These are phyloP conservation scores for Teleogryllus oceanicus DNA, from an alignment of 2,888 invertebrate species.

Conservation along the genomic window DNA sequence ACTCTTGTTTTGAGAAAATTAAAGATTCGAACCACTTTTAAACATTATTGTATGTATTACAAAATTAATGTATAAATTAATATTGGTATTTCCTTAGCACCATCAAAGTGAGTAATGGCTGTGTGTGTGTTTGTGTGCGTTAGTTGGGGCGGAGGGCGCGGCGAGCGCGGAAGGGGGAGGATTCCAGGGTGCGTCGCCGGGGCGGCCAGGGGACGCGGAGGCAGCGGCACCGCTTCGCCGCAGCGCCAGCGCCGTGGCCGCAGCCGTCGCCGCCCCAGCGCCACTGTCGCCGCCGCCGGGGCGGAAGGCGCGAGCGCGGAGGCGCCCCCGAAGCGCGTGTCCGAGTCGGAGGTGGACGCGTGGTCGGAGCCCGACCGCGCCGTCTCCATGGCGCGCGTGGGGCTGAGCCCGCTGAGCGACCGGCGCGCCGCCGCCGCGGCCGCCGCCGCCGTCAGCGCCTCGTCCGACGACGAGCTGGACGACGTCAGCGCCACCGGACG, in stretches of 20 bases:
- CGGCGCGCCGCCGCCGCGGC: slow-evolving; percentile 3
- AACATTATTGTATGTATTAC: too few relatives aligned
- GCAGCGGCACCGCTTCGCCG: not conserved
- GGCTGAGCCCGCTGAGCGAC: slow-evolving; percentile 45
- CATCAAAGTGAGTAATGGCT: too few relatives aligned
- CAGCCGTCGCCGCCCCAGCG: not conserved
- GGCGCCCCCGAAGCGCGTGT: slow-evolving; percentile 23
- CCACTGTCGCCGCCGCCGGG: not conserved
- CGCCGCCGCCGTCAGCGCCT: not conserved
- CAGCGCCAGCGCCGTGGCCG: not conserved
- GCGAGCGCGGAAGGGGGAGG: not conserved
- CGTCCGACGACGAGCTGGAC: not conserved
- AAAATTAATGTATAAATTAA: too few relatives aligned
- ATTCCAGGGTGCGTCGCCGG: too few relatives aligned
- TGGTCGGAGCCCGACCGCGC: slow-evolving; percentile 85
- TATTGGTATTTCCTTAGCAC: too few relatives aligned
- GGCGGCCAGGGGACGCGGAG: not conserved
- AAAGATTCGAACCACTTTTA: too few relatives aligned
- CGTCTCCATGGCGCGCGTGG: slow-evolving; percentile 77
- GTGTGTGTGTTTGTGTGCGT: too few relatives aligned
- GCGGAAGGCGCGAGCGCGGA: not conserved
- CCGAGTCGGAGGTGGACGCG: slow-evolving; percentile 69
- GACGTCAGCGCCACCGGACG: not conserved
- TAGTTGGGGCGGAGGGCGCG: too few relatives aligned
- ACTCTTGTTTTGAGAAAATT: too few relatives aligned